Base-by-base conservation (phyloP, 2,888 invertebrate genomes). In the Lasioglossum morio region DNA sequence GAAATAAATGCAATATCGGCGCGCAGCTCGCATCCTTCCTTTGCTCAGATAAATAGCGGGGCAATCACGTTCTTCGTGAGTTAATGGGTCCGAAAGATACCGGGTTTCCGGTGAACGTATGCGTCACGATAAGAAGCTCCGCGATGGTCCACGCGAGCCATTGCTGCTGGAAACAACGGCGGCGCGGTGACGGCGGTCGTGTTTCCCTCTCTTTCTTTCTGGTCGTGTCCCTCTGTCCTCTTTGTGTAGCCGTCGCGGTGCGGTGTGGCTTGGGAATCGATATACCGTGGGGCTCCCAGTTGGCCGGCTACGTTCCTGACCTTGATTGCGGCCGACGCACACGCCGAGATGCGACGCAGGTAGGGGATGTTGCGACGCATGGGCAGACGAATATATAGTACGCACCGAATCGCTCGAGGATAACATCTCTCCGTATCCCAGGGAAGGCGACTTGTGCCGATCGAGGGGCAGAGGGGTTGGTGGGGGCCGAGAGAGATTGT, bases 21-120 rank as follows among this genome's bases (percentile, higher is more conserved):
- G 60, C 76, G 72, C 70, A 72, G 63, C 77, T 66, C 72, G 86
- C 84, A 89, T 89, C 88, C 85, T 88, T 89, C 87, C 90, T 88
- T 82, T 81, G 69, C 66, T 27, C 48, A 89, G 86, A 89, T 86
- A 91, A 87, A 85, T 82, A 82, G 73, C 85, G 85, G 43, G 78
- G 82, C 81, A 86, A 89, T 89, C 90, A 83, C 83, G 84, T 84
- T 84, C 72, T 84, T 84, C 72, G 84, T 79, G 88, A 88, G 82
- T 82, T 88, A 87, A 89, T 87, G 91, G 91, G 88, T 88, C 88
- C 48, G 57, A 89, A 92, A 90, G 92, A 92, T 93, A 93, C 89
- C 88, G 82, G 77, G 91, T 90, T 93, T 93, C 93, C 93, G 92
- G 92, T 91, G 85, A 90, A 92, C 90, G 88, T 90, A 89, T 88